Percentiles rank a stretch among this genome's conserved stretches.
Conservation (phyloP, 2,113 vertebrate genomes). For the Meleagris gallopavo region DNA sequence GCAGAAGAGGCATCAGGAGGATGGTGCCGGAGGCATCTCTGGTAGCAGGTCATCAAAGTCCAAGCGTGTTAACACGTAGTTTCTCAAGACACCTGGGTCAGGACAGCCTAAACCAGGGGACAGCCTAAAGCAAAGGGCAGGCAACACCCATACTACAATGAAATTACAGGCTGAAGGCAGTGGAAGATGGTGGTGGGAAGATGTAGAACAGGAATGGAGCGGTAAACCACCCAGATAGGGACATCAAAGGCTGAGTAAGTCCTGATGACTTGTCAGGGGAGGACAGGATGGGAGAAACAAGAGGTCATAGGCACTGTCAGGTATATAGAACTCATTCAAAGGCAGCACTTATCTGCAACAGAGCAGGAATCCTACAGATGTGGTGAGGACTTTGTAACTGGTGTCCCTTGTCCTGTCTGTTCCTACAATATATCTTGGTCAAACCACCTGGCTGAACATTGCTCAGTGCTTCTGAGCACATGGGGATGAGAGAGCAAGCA, state of each 20-base stretch:
- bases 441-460: background rate
- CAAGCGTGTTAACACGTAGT: background rate
- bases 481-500: background rate
- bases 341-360: background rate
- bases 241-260: background rate
- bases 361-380: background rate
- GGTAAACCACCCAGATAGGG: slow-evolving; percentile 9
- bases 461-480: background rate
- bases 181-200: slow-evolving; percentile 7
- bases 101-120: background rate
- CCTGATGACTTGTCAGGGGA: background rate
- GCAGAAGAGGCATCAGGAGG: background rate
- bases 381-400: background rate
- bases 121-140: background rate
- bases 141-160: background rate
- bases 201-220: background rate
- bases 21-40: background rate
- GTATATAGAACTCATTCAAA: background rate
- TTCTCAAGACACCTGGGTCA: background rate
- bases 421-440: rapidly evolving
- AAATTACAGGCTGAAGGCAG: slow-evolving; percentile 37
- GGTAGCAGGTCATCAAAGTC: background rate
- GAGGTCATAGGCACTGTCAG: background rate
- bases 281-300: background rate
- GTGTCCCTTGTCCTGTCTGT: background rate